Base-by-base conservation (phyloP, 2,797 vertebrate genomes). In the Pangasius mekongensis region DNA sequence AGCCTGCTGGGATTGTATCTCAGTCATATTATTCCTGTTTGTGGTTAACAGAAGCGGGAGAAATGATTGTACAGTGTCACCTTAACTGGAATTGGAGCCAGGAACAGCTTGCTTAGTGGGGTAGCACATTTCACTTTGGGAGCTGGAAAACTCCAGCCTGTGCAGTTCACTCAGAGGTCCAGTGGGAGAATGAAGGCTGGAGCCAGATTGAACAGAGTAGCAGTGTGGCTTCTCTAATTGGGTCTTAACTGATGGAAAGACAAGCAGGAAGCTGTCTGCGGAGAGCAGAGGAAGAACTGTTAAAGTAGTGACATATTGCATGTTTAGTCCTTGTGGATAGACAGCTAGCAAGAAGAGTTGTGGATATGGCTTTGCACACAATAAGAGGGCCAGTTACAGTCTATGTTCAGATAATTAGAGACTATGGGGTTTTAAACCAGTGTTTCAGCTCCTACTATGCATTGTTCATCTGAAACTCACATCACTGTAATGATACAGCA, bases 241-340 rank as follows among this genome's bases (percentile, higher is more conserved):
- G 87, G 86, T 87, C 80, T 87, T 71, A 88, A 91, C 89, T 85
- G 89, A 89, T 36, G 85, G 88, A 91, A 91, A 90, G 89, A 91
- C 91, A 90, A 93, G 91, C 90, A 90, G 92, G 89, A 86, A 71
- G 89, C 90, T 89, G 89, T 89, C 90, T 82, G 87, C 87, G 92
- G 92, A 88, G 49, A 60, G 82, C n/a, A 86, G 90, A 91, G 91
- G 91, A 93, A 91, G 91, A 86, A 74, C 87, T 60, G 78, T 87
- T 86, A 90, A 83, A 91, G 93, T 89, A 92, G 88, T 91, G 93
- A 92, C 89, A 90, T 86, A 87, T 84, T 64, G 77, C 82, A 88
- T 91, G 91, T 93, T 91, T 92, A 81, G 87, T 87, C 83, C 73
- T 89, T 90, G 90, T 77, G 91, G 91, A 92, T 85, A 89, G 86